phyloP scores from a whole-genome alignment of 2,113 vertebrate genomes.

The Megaleporinus macrocephalus region DNA sequence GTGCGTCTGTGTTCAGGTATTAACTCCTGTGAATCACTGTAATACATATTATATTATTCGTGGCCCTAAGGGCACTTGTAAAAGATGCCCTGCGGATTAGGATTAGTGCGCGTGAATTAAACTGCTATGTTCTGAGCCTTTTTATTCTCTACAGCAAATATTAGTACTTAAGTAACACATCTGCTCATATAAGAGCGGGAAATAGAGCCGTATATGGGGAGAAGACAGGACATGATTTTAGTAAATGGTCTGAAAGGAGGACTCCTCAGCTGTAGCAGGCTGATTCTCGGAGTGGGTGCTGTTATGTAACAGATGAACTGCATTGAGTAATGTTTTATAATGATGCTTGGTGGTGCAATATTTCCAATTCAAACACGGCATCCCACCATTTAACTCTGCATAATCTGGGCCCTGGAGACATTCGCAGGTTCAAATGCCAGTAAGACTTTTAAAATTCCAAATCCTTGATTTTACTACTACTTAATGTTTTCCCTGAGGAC shows the following conservation, averaged over 20 bases:
- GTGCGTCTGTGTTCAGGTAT: neutral
- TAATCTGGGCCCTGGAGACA: neutral
- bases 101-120: neutral
- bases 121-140: neutral
- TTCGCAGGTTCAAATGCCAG: too few species aligned
- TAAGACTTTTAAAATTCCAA: too few species aligned
- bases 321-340: neutral
- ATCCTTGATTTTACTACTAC: too few species aligned
- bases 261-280: neutral
- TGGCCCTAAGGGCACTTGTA: neutral
- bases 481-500: too few species aligned
- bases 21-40: neutral
- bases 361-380: neutral
- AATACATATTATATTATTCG: neutral
- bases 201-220: neutral
- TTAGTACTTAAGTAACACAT: neutral
- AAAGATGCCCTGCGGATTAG: neutral
- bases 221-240: neutral
- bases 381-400: neutral
- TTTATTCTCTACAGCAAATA: slow-evolving; percentile 1
- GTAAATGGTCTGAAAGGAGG: neutral
- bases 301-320: neutral
- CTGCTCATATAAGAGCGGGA: neutral
- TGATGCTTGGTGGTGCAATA: neutral
- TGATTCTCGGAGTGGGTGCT: neutral